phyloP scores from a whole-genome alignment of 35 echinoderm and acorn worm genomes.

The Hemicentrotus pulcherrimus region DNA sequence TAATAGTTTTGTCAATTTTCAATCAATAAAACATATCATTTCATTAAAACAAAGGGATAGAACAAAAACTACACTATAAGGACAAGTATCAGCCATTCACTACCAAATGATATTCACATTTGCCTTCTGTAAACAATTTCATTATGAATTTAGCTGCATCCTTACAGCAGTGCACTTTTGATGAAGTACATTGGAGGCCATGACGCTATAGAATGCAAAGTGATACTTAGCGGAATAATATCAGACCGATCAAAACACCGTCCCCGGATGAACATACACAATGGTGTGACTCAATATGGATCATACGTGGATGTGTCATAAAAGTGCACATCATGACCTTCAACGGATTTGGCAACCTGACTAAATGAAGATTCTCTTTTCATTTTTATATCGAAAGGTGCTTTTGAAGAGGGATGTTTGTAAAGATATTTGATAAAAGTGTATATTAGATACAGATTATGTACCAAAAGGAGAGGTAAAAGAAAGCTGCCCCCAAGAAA shows the following conservation, averaged over 20 bases:
- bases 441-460: too few relatives aligned
- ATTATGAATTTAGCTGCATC: neutral
- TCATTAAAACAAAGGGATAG: too few relatives aligned
- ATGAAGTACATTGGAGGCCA: neutral
- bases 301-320: neutral
- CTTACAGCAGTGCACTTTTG: neutral
- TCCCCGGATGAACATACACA: neutral
- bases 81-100: neutral
- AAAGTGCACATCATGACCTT: neutral
- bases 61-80: neutral
- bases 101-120: neutral
- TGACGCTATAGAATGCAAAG: neutral
- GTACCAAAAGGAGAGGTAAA: too few relatives aligned
- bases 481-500: too few relatives aligned
- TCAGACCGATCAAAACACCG: neutral
- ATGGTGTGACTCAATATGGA: neutral
- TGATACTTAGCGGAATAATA: neutral
- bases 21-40: too few relatives aligned
- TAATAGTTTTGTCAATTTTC: too few relatives aligned
- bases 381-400: neutral
- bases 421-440: too few relatives aligned
- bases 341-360: neutral
- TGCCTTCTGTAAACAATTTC: too few relatives aligned
- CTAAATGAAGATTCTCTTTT: neutral
- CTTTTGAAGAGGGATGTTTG: too few relatives aligned